Evolutionary conservation across 2,888 invertebrate species (phyloP), one percentile per base, ranked within the genome.

Genomic region (Ischnus inquisitorius): DNA sequence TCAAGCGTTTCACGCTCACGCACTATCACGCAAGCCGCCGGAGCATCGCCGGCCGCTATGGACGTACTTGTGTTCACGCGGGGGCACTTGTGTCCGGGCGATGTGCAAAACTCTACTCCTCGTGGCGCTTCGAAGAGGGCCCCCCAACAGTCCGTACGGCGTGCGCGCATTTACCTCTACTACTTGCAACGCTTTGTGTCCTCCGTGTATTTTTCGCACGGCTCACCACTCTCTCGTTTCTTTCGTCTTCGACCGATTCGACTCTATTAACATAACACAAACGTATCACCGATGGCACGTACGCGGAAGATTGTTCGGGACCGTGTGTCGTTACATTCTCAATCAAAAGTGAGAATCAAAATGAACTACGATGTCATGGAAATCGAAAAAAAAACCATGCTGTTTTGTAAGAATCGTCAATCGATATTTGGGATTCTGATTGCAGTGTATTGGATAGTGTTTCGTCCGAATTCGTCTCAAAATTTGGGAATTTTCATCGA

Each of bases 1-100:
- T 81, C 84, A 78, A 84, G 62, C 84, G 84, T 81, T 87, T 81
- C 84, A 84, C 84, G 76, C 85, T 67, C 77, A 75, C 83, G 54
- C 65, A 67, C 83, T 76, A 79, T 84, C 79, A 82, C 82, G 82
- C 85, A 74, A 65, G 68, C 72, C 34, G 34, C 34, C 34, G 34
- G 34, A 34, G 34, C 34, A 34, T 34, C 8, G 34, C 34, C 34
- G 34, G 3, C 51, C 16, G 6, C 3, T 16, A 22, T 19, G 54
- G 10, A 22, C 19, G 10, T 22, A 46, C 19, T 22, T 22, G 22
- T 16, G 76, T 28, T 41, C 28, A 6, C 25, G 25, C 25, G 75
- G 19, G 74, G 62, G 46, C 22, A 54, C 48, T 62, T 43, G 68
- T 8, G 54, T 14, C 57, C 14, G 57, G 25, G 25, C 57, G 57